Conservation (phyloP, 2,797 vertebrate species). For the Falco columbarius region DNA sequence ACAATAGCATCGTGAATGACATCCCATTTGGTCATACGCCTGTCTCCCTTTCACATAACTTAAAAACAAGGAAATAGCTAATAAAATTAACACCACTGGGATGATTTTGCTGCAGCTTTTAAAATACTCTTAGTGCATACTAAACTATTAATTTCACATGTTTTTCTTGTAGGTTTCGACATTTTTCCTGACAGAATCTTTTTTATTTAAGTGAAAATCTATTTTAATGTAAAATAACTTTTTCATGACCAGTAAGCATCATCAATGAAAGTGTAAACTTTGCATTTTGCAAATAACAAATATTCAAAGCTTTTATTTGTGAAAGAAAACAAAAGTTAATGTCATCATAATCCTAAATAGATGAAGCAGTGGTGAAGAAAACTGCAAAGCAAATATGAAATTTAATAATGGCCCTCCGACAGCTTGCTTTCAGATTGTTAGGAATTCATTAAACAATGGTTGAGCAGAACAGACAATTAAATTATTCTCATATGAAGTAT, state of each 20-base stretch:
- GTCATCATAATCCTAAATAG: conserved; percentile 62
- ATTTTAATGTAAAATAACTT: not conserved
- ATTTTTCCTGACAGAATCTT: not conserved
- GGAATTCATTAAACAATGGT: conserved; percentile 76
- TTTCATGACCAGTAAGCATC: not conserved
- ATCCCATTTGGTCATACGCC: not conserved
- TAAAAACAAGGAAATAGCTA: not conserved
- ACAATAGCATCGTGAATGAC: not conserved
- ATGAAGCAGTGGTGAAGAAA: conserved; percentile 62
- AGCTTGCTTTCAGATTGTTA: conserved; percentile 70
- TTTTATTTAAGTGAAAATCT: conserved; percentile 24
- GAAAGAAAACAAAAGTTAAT: conserved; percentile 62
- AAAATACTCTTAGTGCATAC: not conserved
- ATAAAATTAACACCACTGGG: conserved; percentile 24
- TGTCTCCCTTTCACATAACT: not conserved
- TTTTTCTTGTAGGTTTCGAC: not conserved
- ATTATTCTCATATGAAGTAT: conserved; percentile 72
- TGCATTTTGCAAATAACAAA: conserved; percentile 30
- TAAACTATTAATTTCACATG: not conserved
- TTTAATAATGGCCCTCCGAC: conserved; percentile 68
- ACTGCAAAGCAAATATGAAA: conserved; percentile 70
- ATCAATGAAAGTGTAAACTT: conserved; percentile 22
- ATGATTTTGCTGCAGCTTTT: conserved; percentile 3
- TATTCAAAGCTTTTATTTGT: conserved; percentile 17
- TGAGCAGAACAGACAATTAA: conserved; percentile 73